These are phyloP conservation scores for Patiria miniata DNA, from an alignment of 35 echinoderm and acorn worm genomes.

Conservation along the genomic window DNA sequence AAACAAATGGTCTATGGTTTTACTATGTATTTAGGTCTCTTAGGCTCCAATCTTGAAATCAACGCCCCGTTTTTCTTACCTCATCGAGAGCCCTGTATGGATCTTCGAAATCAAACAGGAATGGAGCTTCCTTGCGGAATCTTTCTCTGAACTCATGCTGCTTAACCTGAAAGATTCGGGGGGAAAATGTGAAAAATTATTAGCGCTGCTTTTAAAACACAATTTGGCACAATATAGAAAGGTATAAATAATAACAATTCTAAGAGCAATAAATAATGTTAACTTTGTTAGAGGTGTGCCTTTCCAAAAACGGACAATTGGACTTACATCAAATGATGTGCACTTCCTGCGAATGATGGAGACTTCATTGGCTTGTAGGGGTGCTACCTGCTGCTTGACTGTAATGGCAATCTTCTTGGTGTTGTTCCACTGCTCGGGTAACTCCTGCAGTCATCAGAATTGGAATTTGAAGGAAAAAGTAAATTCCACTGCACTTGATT, in stretches of 20 bases:
- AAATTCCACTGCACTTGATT: neutral
- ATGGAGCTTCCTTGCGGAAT: constrained; percentile 94
- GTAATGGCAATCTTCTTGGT: constrained; percentile 96
- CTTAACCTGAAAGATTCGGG: constrained; percentile 63
- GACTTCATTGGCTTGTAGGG: constrained; percentile 98
- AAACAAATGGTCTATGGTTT: too few species aligned
- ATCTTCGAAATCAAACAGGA: constrained; percentile 76
- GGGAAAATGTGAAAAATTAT: too few species aligned
- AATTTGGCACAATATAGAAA: too few species aligned
- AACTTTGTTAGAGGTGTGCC: too few species aligned
- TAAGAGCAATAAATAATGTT: too few species aligned
- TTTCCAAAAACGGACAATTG: too few species aligned
- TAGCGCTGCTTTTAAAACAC: too few species aligned
- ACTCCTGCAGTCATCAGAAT: constrained; percentile 60
- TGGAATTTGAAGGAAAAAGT: neutral
- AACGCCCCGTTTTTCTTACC: too few species aligned
- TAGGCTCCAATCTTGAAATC: too few species aligned
- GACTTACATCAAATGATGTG: constrained; percentile 93
- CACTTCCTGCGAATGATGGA: constrained; percentile 95
- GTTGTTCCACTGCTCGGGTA: constrained; percentile 99
- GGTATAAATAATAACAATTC: too few species aligned
- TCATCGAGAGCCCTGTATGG: constrained; percentile 81
- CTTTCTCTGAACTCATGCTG: constrained; percentile 95
- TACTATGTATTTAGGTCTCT: too few species aligned
- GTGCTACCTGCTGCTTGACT: constrained; percentile 97